Base-by-base conservation (phyloP, 2,797 vertebrate species). In the Oryzias dopingdopingensis region DNA sequence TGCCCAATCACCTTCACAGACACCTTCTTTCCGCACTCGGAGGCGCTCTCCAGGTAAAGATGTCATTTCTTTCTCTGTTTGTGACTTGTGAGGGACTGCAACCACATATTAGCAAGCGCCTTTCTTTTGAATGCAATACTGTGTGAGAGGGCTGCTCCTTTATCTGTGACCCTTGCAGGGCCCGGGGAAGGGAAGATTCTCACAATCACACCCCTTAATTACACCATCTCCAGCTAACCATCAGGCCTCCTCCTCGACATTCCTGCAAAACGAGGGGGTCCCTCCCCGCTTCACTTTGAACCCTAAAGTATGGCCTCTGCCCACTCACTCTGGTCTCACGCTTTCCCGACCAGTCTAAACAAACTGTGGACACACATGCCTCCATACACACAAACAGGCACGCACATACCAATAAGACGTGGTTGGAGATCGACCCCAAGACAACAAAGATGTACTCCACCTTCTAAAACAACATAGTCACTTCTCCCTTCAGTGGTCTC, bases 161-260 rank as follows among this genome's bases (percentile, higher is more conserved):
- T 82, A 91, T 91, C 88, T 88, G 70, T 89, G 88, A 91, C 87
- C 84, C 80, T 89, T 69, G 72, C 76, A 80, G 74, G 74, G 85
- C 82, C 76, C 22, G 23, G 75, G 81, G 83, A 88, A 82, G 83
- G 74, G 76, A 90, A 85, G 86, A 80, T 89, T 90, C 88, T 89
- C 86, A 90, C 86, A 84, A 90, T 91, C 90, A 88, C 80, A 87
- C 84, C 88, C 89, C 87, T 90, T 91, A 93, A 92, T 92, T 91
- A 92, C 81, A 86, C 80, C 86, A 88, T 91, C 87, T 86, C 74
- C 74, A 86, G 75, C 80, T 87, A 91, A 89, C 87, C 87, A 89
- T 85, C 83, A 83, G 85, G 83, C 86, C 84, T 86, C 86, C 86
- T 90, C 85, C 84, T 82, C 79, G 59, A 82, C 91, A 91, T 92